Conservation (phyloP, 2,797 vertebrate genomes). For the Pitangus sulphuratus region DNA sequence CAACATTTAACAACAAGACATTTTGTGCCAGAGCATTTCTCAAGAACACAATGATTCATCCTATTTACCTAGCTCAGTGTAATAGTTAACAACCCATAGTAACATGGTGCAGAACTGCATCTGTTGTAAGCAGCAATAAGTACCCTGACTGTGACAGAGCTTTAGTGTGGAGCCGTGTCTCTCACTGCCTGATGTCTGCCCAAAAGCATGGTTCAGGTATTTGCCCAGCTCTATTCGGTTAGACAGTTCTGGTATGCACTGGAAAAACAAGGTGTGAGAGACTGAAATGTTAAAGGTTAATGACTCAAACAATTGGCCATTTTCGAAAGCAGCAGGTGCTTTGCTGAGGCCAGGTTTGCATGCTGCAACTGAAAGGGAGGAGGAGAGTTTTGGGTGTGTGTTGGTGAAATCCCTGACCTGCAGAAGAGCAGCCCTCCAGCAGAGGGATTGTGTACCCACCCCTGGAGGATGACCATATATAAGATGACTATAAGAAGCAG, state of each 20-base stretch:
- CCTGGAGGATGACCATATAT: neutral
- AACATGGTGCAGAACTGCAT: neutral
- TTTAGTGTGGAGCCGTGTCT: neutral
- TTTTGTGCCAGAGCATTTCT: neutral
- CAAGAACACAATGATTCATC: neutral
- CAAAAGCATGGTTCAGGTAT: neutral
- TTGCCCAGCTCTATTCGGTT: neutral
- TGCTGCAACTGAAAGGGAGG: fast-evolving
- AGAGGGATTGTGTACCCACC: neutral
- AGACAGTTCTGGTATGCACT: neutral
- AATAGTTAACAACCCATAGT: neutral
- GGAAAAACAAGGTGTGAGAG: neutral
- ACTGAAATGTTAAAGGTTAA: neutral
- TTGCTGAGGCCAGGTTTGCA: neutral
- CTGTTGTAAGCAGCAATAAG: neutral
- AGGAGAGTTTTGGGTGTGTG: neutral
- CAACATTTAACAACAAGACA: neutral
- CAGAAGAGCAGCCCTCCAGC: neutral
- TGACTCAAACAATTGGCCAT: fast-evolving
- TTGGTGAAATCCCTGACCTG: neutral
- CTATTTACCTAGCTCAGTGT: neutral
- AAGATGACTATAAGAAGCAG: neutral
- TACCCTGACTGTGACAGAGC: fast-evolving
- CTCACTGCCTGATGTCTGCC: neutral
- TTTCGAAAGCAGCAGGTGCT: neutral